Evolutionary conservation across 53 echinoderm and acorn worm genomes (phyloP).

Genomic region (Apostichopus leukothele): DNA sequence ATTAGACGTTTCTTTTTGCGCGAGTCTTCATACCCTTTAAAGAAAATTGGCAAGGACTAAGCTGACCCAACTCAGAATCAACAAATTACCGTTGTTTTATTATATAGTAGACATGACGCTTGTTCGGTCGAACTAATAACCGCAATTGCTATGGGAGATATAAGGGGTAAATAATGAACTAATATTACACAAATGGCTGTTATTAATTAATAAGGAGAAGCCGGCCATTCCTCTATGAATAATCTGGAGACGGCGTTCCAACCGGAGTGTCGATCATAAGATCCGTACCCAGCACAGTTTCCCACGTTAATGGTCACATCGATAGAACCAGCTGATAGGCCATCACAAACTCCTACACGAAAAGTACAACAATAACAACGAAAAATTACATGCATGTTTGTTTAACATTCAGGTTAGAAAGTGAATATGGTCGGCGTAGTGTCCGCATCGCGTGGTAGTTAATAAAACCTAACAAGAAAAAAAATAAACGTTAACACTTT

Average conservation of each 20-base stretch:
- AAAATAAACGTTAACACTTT: too few species aligned
- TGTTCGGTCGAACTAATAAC: not conserved
- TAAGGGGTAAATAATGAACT: not conserved
- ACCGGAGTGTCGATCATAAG: conserved; percentile 52
- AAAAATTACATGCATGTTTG: not conserved
- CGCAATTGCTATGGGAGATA: not conserved
- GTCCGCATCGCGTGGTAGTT: too few species aligned
- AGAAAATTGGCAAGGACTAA: too few species aligned
- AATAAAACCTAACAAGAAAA: too few species aligned
- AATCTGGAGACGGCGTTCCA: conserved; percentile 64
- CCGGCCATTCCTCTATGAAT: conserved; percentile 49
- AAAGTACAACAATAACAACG: not conserved
- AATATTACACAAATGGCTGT: not conserved
- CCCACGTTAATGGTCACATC: conserved; percentile 55
- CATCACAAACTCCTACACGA: conserved; percentile 57
- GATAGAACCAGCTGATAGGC: conserved; percentile 51
- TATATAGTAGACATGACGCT: not conserved
- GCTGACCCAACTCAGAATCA: too few species aligned
- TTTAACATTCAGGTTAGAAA: too few species aligned
- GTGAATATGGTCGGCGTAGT: too few species aligned
- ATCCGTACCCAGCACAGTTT: conserved; percentile 53
- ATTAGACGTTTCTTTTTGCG: too few species aligned
- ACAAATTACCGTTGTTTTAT: not conserved
- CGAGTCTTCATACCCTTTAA: too few species aligned
- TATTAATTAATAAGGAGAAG: conserved; percentile 50